These are phyloP conservation scores for Poecilobothrus nobilitatus DNA, from an alignment of 2,888 invertebrate genomes.

Conservation along the genomic window DNA sequence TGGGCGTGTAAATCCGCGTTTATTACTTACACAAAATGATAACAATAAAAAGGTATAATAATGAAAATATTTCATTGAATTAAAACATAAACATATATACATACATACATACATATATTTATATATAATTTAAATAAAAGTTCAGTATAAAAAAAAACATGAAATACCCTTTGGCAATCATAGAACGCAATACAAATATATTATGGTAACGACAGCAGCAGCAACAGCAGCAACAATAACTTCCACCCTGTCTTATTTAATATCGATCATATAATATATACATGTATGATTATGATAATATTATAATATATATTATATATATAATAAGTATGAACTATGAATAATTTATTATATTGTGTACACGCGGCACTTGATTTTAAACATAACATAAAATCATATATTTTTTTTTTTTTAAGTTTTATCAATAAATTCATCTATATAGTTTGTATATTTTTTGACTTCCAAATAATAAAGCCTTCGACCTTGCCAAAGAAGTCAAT, in stretches of 20 bases:
- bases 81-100: neutral
- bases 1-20: constrained; percentile 1
- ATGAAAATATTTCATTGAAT: neutral
- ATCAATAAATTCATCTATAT: neutral
- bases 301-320: too few species aligned
- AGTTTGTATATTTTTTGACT: neutral
- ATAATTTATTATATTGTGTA: too few species aligned
- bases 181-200: neutral
- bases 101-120: too few species aligned
- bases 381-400: too few species aligned
- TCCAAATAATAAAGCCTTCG: neutral
- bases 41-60: neutral
- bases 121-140: neutral
- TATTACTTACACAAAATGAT: neutral
- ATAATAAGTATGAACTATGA: too few species aligned
- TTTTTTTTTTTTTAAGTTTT: neutral
- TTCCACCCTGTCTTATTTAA: constrained; percentile 4
- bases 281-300: neutral
- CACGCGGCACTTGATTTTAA: neutral
- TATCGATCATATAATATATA: neutral
- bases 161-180: neutral
- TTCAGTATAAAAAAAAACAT: neutral
- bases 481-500: neutral
- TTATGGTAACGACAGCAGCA: neutral
- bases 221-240: neutral